Conservation (phyloP, 2,113 vertebrate species). For the Brachypteracias leptosomus region DNA sequence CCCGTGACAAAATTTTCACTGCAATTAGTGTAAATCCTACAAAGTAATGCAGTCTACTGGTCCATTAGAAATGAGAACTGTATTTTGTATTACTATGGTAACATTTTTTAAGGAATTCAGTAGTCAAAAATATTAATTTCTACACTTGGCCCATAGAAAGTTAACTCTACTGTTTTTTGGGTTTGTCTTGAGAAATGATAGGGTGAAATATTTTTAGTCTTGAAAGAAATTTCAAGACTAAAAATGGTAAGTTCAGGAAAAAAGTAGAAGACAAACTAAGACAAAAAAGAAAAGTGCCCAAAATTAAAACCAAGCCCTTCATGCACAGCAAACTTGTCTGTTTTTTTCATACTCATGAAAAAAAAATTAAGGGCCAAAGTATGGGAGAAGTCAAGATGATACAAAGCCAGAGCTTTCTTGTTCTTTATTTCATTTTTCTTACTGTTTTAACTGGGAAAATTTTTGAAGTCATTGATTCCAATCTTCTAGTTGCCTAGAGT, state of each 20-base stretch:
- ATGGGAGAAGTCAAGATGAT: neutral
- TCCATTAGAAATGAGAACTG: neutral
- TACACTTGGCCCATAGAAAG: neutral
- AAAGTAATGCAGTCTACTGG: neutral
- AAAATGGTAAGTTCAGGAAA: neutral
- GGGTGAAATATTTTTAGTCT: neutral
- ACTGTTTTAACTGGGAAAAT: neutral
- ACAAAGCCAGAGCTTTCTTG: neutral
- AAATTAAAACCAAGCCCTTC: neutral
- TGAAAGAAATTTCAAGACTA: neutral
- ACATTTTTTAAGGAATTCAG: neutral
- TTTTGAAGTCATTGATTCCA: neutral
- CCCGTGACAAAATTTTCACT: neutral
- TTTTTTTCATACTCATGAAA: neutral
- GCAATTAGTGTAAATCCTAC: neutral
- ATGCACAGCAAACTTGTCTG: fast-evolving
- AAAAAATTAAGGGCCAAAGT: neutral
- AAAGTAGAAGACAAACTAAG: neutral
- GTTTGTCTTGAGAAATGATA: neutral
- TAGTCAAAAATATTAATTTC: neutral
- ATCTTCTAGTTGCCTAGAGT: neutral
- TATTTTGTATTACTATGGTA: neutral
- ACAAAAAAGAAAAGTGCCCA: neutral
- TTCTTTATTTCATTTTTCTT: neutral
- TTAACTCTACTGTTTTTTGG: neutral